Conservation (phyloP, 1,140 invertebrate species). For the Lysiphlebus fabarum region DNA sequence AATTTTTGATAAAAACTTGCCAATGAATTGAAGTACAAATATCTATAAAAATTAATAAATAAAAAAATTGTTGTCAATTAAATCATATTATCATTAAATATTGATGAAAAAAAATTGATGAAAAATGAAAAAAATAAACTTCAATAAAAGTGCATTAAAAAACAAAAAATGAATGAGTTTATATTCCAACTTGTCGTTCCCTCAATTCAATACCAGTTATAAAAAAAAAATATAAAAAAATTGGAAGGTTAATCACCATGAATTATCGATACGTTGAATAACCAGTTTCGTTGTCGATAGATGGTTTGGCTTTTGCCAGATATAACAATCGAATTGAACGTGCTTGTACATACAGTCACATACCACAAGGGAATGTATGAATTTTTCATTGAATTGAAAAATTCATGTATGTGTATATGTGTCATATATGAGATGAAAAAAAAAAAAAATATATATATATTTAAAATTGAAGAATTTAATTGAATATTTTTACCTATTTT, state of each 20-base stretch:
- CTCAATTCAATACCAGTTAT: no score
- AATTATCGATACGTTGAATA: no score
- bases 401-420: neutral
- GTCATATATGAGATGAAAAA: neutral
- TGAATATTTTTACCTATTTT: slow-evolving; percentile 41
- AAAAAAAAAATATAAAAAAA: no score
- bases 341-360: neutral
- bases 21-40: slow-evolving; percentile 55
- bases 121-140: neutral
- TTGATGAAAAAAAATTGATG: no score
- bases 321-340: neutral
- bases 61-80: slow-evolving; percentile 9
- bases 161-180: neutral
- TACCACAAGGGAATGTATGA: neutral
- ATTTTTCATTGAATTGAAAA: slow-evolving; percentile 14
- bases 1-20: slow-evolving; percentile 52
- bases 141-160: neutral
- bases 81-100: no score
- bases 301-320: no score
- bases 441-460: neutral
- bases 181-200: no score
- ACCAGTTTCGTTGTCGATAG: no score
- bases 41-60: slow-evolving; percentile 39
- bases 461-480: neutral
- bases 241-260: no score